Percentiles rank a stretch among this genome's conserved stretches.
These are phyloP conservation scores for Melanchra persicariae DNA, from an alignment of 2,888 invertebrate species.

Conservation along the genomic window DNA sequence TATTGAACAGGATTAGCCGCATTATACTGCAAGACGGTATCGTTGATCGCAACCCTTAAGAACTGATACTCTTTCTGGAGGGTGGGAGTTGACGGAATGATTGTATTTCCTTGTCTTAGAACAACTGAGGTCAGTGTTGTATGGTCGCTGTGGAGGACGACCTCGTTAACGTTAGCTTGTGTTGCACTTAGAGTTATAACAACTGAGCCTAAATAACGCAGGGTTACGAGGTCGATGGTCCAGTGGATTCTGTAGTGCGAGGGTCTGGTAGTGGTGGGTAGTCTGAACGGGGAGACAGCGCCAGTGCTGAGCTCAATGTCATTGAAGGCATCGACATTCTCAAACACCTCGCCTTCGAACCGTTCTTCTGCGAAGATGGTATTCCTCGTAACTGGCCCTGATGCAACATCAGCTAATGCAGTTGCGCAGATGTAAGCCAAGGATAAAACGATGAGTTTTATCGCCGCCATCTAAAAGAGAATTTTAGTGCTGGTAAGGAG, in stretches of 20 bases:
- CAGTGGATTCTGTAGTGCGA: conserved; percentile 88
- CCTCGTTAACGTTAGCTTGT: conserved; percentile 74
- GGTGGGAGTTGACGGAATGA: conserved; percentile 51
- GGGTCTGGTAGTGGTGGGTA: conserved; percentile 89
- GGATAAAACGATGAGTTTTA: conserved; percentile 73
- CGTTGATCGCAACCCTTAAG: conserved; percentile 69
- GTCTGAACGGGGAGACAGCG: conserved; percentile 76
- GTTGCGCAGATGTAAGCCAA: conserved; percentile 70
- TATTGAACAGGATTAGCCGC: conserved; percentile 68
- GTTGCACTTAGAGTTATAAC: conserved; percentile 79
- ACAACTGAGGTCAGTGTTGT: conserved; percentile 77
- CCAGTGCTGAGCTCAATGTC: conserved; percentile 53
- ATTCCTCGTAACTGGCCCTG: conserved; percentile 69
- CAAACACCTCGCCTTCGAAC: conserved; percentile 81
- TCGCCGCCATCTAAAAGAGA: conserved; percentile 81
- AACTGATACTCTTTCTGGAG: conserved; percentile 75
- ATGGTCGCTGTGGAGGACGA: conserved; percentile 81
- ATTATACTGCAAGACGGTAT: conserved; percentile 71
- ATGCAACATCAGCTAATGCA: conserved; percentile 71
- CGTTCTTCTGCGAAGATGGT: conserved; percentile 85
- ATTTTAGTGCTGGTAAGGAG: background rate
- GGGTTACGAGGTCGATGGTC: conserved; percentile 70
- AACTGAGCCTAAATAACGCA: conserved; percentile 80
- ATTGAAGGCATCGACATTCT: conserved; percentile 70
- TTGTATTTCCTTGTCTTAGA: conserved; percentile 76